Percentiles rank a stretch among this genome's conserved stretches.
Evolutionary conservation across 2,113 vertebrate species (phyloP).

Genomic region (Poecile atricapillus): DNA sequence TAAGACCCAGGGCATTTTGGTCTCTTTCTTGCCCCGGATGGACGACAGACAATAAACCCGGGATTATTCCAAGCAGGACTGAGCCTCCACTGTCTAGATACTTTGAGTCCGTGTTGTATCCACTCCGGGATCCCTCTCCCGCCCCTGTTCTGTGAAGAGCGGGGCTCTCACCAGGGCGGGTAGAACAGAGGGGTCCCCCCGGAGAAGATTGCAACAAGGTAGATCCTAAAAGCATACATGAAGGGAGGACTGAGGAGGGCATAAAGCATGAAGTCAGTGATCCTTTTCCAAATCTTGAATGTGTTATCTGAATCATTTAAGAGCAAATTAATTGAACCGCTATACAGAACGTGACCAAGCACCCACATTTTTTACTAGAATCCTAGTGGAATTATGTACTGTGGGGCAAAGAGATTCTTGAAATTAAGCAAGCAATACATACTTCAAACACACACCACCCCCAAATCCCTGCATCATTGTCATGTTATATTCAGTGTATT

Average conservation of each 20-base stretch:
- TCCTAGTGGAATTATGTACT: not conserved
- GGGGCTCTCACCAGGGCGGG: no score
- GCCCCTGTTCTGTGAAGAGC: no score
- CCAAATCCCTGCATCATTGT: accelerated
- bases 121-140: no score
- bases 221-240: not conserved
- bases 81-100: no score
- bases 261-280: not conserved
- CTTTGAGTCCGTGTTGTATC: no score
- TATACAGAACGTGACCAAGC: not conserved
- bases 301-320: not conserved
- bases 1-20: no score
- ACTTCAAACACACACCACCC: not conserved
- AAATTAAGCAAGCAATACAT: not conserved
- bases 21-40: no score
- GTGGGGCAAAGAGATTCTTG: not conserved
- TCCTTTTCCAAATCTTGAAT: not conserved
- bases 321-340: not conserved
- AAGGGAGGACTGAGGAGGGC: accelerated
- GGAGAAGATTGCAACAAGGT: no score
- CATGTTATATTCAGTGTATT: not conserved
- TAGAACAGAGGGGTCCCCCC: no score
- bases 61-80: no score
- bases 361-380: not conserved
- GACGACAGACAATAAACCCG: no score